Base-by-base conservation (phyloP, 2,797 vertebrate genomes). In the Rhyacichthys aspro region DNA sequence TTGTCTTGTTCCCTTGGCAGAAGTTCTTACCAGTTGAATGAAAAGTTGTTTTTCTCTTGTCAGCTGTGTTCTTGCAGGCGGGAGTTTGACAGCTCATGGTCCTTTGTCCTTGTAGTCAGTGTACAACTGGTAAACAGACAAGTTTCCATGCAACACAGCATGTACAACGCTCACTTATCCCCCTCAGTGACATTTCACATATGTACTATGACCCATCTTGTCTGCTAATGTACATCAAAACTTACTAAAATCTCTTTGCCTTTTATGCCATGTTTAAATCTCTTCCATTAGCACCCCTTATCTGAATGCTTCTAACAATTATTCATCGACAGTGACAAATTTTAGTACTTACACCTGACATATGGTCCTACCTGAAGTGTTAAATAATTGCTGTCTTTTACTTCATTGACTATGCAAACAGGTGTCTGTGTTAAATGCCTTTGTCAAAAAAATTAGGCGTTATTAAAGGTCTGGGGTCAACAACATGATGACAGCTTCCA, bases 1-100 rank as follows among this genome's bases (percentile, higher is more conserved):
- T 4, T 56, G 63, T 42, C 55, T 72, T 49, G 66, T 66, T 55
- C 70, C 16, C 59, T 59, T 64, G 56, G 65, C 74, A 68, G 72
- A 55, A 48, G 23, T 45, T 65, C 45, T 68, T 11, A 73, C 73
- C 60, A 52, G 42, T 72, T 74, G 67, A 79, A 82, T 73, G 64
- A 69, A 62, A 57, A 33, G 17, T 67, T 59, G 50, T 72, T 75
- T 45, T 59, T 59, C 15, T 61, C 9, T 53, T 72, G 70, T 74
- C 70, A 64, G 55, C 54, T 11, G 43, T 33, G 54, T 55, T 23
- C n/a, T 38, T 4, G 34, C 18, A 50, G 39, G 53, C 7, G 64
- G 45, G 50, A 57, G 42, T 28, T 47, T 56, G 50, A 60, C 9
- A 10, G 44, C 41, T 59, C 43, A 9, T 39, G 48, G 48, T 72